Conservation (phyloP, 2,797 vertebrate genomes). For the Hipposideros larvatus region DNA sequence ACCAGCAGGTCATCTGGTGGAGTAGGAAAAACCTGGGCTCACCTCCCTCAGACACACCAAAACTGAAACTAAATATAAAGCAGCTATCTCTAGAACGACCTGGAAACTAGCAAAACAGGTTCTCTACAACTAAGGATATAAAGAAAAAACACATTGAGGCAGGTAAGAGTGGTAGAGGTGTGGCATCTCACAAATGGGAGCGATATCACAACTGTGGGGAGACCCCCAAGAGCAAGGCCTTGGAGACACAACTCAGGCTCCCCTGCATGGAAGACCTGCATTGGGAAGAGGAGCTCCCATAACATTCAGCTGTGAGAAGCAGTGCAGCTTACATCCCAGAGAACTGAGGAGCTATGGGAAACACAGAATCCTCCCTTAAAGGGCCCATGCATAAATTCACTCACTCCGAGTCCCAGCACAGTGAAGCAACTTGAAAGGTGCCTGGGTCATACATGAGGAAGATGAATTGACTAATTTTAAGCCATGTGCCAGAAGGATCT, state of each 20-base stretch:
- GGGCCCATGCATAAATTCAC: background rate
- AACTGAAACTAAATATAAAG: background rate
- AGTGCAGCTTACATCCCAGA: background rate
- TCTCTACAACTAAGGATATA: background rate
- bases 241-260: background rate
- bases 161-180: background rate
- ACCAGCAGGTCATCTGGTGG: no score
- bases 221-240: background rate
- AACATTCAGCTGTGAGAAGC: no score
- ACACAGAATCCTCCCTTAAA: background rate
- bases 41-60: background rate
- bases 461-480: background rate
- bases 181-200: background rate
- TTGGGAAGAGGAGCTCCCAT: no score
- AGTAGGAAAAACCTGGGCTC: background rate
- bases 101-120: no score
- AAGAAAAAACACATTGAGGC: background rate
- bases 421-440: background rate
- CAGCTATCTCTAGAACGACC: background rate
- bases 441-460: background rate
- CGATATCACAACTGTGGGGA: background rate
- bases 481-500: background rate
- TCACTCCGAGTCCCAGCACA: background rate
- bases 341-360: background rate
- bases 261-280: background rate